Evolutionary conservation across 2,113 vertebrate genomes (phyloP).

Genomic region (Macaca nemestrina): DNA sequence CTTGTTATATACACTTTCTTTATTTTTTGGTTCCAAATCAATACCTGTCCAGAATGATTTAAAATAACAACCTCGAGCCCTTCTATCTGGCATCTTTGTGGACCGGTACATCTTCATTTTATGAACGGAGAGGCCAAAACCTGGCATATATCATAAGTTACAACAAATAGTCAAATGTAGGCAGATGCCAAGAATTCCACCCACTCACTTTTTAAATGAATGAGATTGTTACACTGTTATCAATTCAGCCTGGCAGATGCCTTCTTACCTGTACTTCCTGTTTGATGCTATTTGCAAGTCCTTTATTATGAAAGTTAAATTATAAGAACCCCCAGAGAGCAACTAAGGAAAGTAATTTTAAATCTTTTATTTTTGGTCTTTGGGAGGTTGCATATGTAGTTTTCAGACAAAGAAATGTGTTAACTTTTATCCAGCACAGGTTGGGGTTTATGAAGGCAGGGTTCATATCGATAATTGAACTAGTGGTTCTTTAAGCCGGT

Average conservation of each 20-base stretch:
- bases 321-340: not conserved
- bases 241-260: not conserved
- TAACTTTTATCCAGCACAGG: not conserved
- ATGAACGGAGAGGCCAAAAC: not conserved
- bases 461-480: not conserved
- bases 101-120: not conserved
- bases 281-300: slow-evolving; percentile 30
- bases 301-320: not conserved
- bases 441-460: not conserved
- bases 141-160: not conserved
- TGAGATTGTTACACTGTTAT: not conserved
- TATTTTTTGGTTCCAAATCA: not conserved
- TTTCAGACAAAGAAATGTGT: not conserved
- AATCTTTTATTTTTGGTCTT: not conserved
- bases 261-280: not conserved
- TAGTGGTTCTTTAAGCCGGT: not conserved
- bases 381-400: not conserved
- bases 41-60: not conserved
- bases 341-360: not conserved
- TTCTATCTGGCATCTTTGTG: slow-evolving; percentile 12
- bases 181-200: not conserved
- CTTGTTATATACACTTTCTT: not conserved
- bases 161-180: not conserved
- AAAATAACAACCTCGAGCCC: not conserved
- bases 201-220: not conserved